These are phyloP conservation scores for Mungos mungo DNA, from an alignment of 2,113 vertebrate species.

Conservation along the genomic window DNA sequence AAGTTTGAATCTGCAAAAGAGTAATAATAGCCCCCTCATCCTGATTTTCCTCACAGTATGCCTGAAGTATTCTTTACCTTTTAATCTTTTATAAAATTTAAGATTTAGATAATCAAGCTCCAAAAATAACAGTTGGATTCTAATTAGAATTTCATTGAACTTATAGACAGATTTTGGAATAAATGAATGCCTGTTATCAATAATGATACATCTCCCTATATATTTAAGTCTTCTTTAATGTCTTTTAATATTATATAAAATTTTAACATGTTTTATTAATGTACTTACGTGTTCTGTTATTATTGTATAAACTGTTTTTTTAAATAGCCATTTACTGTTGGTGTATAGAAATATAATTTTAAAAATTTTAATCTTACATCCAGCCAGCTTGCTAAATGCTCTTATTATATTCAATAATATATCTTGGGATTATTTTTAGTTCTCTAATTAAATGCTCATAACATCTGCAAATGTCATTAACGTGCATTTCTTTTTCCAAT, in stretches of 20 bases:
- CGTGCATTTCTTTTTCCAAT: neutral
- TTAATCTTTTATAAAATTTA: conserved; percentile 3
- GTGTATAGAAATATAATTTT: neutral
- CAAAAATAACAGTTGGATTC: neutral
- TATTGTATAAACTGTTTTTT: neutral
- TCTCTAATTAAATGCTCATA: conserved; percentile 1
- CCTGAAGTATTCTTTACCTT: neutral
- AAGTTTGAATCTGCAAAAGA: neutral
- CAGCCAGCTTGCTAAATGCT: neutral
- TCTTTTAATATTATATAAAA: neutral
- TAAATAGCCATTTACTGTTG: neutral
- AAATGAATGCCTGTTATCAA: neutral
- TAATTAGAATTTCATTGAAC: conserved; percentile 34
- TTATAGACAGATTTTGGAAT: neutral
- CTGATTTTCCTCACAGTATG: neutral
- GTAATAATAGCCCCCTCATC: neutral
- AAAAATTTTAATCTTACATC: neutral
- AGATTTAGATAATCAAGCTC: neutral
- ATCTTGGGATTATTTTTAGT: neutral
- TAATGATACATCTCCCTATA: neutral
- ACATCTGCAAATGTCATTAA: neutral
- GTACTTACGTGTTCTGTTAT: neutral
- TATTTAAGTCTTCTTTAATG: neutral
- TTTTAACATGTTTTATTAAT: neutral
- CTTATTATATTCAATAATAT: neutral